A percentile compares a stretch with the other conserved stretches of the same genome.
These are phyloP conservation scores for Euphydryas editha DNA, from an alignment of 2,888 invertebrate genomes.

Conservation along the genomic window DNA sequence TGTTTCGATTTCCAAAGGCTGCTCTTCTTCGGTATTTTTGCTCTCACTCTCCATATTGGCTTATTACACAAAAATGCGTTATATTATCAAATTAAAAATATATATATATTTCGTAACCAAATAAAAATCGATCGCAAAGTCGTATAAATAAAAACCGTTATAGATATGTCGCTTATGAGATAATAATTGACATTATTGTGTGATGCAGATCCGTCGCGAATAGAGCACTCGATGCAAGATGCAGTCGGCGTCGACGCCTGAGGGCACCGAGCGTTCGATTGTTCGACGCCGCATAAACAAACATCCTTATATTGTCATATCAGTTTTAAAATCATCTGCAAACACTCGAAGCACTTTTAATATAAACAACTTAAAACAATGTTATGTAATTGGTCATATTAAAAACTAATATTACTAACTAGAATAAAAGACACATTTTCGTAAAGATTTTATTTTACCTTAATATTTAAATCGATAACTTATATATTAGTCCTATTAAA, in stretches of 20 bases:
- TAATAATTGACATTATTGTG: slow-evolving; percentile 6
- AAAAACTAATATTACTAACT: background rate
- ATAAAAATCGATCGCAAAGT: background rate
- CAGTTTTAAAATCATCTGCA: slow-evolving; percentile 63
- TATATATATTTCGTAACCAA: background rate
- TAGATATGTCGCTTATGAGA: background rate
- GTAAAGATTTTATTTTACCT: slow-evolving; percentile 29
- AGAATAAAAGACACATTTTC: slow-evolving; percentile 31
- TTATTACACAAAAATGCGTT: background rate
- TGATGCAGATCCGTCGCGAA: slow-evolving; percentile 25
- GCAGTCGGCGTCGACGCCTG: slow-evolving; percentile 45
- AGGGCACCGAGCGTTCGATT: slow-evolving; percentile 60
- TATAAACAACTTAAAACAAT: slow-evolving; percentile 59
- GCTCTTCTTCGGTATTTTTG: slow-evolving; percentile 52
- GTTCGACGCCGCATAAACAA: slow-evolving; percentile 65
- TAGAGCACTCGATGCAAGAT: slow-evolving; percentile 51
- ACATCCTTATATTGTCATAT: slow-evolving; percentile 75
- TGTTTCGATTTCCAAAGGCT: slow-evolving; percentile 61
- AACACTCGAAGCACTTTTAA: slow-evolving; percentile 64
- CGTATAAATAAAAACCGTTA: background rate
- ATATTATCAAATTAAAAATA: background rate
- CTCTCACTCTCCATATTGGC: slow-evolving; percentile 34
- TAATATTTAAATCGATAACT: slow-evolving; percentile 45
- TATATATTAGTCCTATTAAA: slow-evolving; percentile 39
- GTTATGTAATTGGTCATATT: slow-evolving; percentile 5